Evolutionary conservation across 2,113 vertebrate species (phyloP), one percentile per base, ranked within the genome.

Genomic region (Plecotus auritus): DNA sequence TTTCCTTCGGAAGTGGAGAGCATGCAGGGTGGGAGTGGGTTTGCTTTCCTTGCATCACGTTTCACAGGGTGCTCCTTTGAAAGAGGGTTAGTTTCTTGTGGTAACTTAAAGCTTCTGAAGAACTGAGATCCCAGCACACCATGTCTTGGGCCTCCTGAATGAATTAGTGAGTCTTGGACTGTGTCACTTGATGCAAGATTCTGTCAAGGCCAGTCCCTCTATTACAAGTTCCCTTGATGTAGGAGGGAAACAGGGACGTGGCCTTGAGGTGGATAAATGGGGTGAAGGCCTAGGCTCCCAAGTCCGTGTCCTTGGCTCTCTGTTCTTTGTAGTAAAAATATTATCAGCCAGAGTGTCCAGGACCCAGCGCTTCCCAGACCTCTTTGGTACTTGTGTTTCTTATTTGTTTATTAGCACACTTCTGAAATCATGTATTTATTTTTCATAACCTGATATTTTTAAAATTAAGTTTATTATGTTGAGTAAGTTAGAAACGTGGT

Each of bases 61-160:
- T 86, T 83, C 96, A 91, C n/a, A 87, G 61, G 85, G 45, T 64
- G 47, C 11, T 82, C 51, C 64, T 91, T 85, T 86, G 69, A 90
- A 89, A 93, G 64, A 84, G 28, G 7, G 28, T 76, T 6, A 20
- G 10, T 93, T 95, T 91, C 70, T 93, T 54, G 11, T 22, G 22
- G 51, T 49, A 91, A 84, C 42, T 70, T 80, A 45, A 45, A 81
- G 56, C 88, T 94, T 95, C 73, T 91, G 54, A 91, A 93, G 80
- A 89, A 87, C n/a, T 3, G 35, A 23, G 56, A 56, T 42, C 77
- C 45, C 47, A 90, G 85, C 56, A 16, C 8, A 32, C 22, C 0
- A 0, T 40, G 23, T 77, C 66, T 83, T 72, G 42, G 59, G 4
- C 78, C 88, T 73, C 67, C 10, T 81, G 72, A 64, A n/a, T 92